Evolutionary conservation across 2,113 vertebrate genomes (phyloP), one percentile per base, ranked within the genome.

Genomic region (Cacatua alba): DNA sequence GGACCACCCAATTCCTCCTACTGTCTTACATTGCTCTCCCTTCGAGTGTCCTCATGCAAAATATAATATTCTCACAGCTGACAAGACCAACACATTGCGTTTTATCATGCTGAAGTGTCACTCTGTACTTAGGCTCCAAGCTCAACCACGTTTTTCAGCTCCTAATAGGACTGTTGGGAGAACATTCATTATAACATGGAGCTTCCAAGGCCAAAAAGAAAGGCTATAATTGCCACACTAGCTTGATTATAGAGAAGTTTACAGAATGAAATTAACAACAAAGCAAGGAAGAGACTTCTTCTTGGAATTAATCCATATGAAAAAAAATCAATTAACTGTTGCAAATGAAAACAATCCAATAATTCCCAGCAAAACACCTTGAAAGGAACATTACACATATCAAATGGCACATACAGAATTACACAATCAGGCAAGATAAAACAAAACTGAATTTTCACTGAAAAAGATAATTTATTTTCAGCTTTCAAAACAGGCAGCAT

Each of bases 181-280:
- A 95, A 55, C 62, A 97, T 87, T 53, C 60, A 89, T 84, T 57
- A 90, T 18, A 76, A 64, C 21, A 76, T 44, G 37, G 91, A 92
- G 76, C 74, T 51, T 74, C 33, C 48, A 88, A 90, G 20, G 17
- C 57, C 59, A 21, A 41, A 86, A 88, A 76, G 37, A 80, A 67
- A 88, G 28, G 95, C 5, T 1, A 71, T 96, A 94, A 93, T 69
- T 95, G 46, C 78, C 75, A 86, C 26, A 62, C 15, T 25, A 71
- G 31, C 87, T 75, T 72, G 88, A 94, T 85, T 77, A 93, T 31
- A 91, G 82, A 94, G 17, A 76, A 46, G 76, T 86, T 93, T 95
- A 94, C 76, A 95, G 92, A 96, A 91, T 76, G 17, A 88, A 95
- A 96, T 94, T 53, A 93, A 87, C 43, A 91, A 72, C 71, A 82